Evolutionary conservation across 1,140 invertebrate genomes (phyloP).

Genomic region (Penaeus japonicus): DNA sequence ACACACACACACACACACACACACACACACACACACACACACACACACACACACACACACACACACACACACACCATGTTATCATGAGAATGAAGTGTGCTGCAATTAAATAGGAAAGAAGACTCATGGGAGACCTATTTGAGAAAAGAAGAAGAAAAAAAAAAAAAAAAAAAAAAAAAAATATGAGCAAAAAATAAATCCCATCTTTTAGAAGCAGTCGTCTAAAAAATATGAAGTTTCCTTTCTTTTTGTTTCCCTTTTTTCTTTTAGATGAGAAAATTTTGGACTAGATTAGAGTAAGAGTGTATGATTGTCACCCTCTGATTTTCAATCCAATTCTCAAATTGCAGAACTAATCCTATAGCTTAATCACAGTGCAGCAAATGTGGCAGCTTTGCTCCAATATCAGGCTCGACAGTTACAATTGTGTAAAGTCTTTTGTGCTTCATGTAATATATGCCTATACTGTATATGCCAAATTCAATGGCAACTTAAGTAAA

Average conservation of each 20-base stretch:
- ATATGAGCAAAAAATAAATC: not conserved
- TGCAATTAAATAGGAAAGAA: slow-evolving; percentile 13
- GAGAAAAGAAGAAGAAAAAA: no score
- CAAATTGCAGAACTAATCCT: slow-evolving; percentile 28
- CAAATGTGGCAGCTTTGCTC: slow-evolving; percentile 16
- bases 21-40: no score
- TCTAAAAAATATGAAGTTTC: not conserved
- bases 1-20: no score
- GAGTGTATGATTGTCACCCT: slow-evolving; percentile 21
- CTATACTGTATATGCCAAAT: not conserved
- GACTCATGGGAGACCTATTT: not conserved
- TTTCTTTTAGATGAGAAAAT: slow-evolving; percentile 9
- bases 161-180: no score
- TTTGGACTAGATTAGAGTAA: slow-evolving; percentile 39
- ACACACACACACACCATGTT: not conserved
- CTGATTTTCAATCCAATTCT: slow-evolving; percentile 36
- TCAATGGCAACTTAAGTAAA: not conserved
- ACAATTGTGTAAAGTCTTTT: not conserved
- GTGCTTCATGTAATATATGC: no score
- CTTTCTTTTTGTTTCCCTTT: not conserved
- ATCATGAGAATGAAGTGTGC: slow-evolving; percentile 29
- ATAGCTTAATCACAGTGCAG: slow-evolving; percentile 19
- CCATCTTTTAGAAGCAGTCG: not conserved
- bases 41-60: no score
- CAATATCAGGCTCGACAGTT: not conserved